Evolutionary conservation across 2,888 invertebrate species (phyloP).

Genomic region (Apocheima hispidaria): DNA sequence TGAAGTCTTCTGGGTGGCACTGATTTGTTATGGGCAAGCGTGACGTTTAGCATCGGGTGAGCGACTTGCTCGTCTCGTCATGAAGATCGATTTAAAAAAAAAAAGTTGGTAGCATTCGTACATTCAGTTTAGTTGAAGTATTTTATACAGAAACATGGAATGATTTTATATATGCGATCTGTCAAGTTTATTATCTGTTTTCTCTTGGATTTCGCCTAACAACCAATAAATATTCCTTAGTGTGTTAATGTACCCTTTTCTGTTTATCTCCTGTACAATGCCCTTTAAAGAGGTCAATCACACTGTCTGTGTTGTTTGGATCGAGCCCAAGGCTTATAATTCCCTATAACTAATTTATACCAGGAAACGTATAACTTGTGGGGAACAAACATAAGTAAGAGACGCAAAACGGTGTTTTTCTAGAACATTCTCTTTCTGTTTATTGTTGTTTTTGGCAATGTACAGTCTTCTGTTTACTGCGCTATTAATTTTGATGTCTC

Average conservation of each 20-base stretch:
- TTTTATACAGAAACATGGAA: too few species aligned
- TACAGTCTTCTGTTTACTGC: neutral
- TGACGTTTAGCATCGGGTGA: too few species aligned
- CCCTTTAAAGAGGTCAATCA: constrained; percentile 1
- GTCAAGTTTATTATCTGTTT: too few species aligned
- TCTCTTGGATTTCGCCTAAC: neutral
- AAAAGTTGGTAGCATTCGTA: too few species aligned
- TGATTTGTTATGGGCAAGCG: too few species aligned
- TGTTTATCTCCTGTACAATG: constrained; percentile 9
- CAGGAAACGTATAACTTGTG: constrained; percentile 17
- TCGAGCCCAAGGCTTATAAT: constrained; percentile 18
- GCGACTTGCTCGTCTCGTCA: too few species aligned
- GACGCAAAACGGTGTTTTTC: constrained; percentile 16
- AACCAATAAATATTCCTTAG: neutral
- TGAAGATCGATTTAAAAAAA: too few species aligned
- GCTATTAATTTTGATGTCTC: constrained; percentile 15
- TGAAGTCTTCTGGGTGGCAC: too few species aligned
- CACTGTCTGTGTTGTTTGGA: constrained; percentile 23
- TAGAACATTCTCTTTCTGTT: constrained; percentile 11
- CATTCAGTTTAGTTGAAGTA: too few species aligned
- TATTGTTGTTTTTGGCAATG: constrained; percentile 18
- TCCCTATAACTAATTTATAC: constrained; percentile 27
- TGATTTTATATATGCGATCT: too few species aligned
- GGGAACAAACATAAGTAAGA: constrained; percentile 8
- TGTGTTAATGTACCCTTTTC: constrained; percentile 15